Base-by-base conservation (phyloP, 2,888 invertebrate genomes). In the Teleogryllus oceanicus region DNA sequence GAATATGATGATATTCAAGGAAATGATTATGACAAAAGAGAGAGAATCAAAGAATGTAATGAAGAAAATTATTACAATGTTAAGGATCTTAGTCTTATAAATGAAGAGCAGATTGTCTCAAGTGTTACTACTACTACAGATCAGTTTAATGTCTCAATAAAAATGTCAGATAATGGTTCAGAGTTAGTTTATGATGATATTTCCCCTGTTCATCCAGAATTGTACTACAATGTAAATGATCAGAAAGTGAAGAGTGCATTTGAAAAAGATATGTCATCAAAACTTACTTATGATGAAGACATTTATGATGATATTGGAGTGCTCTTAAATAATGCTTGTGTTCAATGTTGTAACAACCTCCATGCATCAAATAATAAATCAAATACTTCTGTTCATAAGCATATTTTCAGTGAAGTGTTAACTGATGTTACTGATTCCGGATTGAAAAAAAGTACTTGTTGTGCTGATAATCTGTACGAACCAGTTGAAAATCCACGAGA, bases 301-400 rank as follows among this genome's bases (percentile, higher is more conserved):
- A 76, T 80, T 51, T 80, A 80, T 76, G 78, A 80, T n/a, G 80
- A 80, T 51, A 80, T 80, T 78, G 24, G 62, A 13, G 13, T 62
- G 62, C 16, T 62, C n/a, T 37, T 37, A 37, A 37, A 37, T 8
- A 37, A 37, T 37, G 37, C 37, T 8, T 0, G 5, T 8, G 37
- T 37, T 37, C 37, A 37, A 1, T 37, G 8, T 37, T 37, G 37
- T 37, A 37, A 37, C 37, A 37, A 37, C 5, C n/a, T n/a, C 62
- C n/a, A 13, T 62, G 62, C n/a, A 13, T 13, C n/a, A n/a, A 62
- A 13, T 13, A 62, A 16, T 62, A n/a, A 18, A 13, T 13, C n/a
- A 13, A 62, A 62, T n/a, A 62, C 62, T 16, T 5, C 37, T 37
- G 4, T 62, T 13, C n/a, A 13, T 2, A 62, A 62, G 62, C 13